phyloP scores from a whole-genome alignment of 1,140 invertebrate species.

The Pectinophora gossypiella region DNA sequence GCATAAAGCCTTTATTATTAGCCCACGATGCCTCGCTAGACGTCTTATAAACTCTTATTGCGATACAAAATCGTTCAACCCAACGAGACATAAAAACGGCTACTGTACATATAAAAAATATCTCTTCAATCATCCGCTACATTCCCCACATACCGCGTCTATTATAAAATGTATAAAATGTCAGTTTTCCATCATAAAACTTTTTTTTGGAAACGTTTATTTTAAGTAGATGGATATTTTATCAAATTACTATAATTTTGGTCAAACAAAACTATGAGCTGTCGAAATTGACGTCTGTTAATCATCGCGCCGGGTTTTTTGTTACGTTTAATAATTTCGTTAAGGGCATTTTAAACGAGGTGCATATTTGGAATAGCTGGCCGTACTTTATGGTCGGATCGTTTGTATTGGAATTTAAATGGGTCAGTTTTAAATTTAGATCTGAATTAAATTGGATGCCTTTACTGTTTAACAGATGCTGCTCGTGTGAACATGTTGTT shows the following conservation, averaged over 20 bases:
- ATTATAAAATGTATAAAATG: conserved; percentile 32
- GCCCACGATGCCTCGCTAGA: too few relatives aligned
- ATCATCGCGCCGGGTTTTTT: conserved; percentile 66
- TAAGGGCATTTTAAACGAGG: conserved; percentile 64
- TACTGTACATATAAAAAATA: background rate
- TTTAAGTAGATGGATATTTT: conserved; percentile 64
- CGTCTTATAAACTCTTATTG: background rate
- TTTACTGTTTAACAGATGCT: background rate
- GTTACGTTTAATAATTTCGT: conserved; percentile 60
- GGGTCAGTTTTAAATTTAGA: conserved; percentile 29
- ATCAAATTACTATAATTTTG: conserved; percentile 72
- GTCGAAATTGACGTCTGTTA: conserved; percentile 67
- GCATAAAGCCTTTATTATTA: background rate
- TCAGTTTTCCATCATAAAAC: conserved; percentile 27
- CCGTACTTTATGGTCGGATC: conserved; percentile 57
- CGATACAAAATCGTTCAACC: background rate
- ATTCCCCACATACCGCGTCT: conserved; percentile 48
- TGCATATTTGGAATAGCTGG: conserved; percentile 59
- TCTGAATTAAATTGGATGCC: conserved; percentile 15
- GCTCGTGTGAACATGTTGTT: background rate
- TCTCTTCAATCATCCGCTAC: conserved; percentile 7
- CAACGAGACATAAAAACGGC: background rate
- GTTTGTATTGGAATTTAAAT: conserved; percentile 63
- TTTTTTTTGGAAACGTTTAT: conserved; percentile 47
- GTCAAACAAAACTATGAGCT: conserved; percentile 61